Conservation (phyloP, 2,888 invertebrate genomes). For the Yponomeuta sedellus region DNA sequence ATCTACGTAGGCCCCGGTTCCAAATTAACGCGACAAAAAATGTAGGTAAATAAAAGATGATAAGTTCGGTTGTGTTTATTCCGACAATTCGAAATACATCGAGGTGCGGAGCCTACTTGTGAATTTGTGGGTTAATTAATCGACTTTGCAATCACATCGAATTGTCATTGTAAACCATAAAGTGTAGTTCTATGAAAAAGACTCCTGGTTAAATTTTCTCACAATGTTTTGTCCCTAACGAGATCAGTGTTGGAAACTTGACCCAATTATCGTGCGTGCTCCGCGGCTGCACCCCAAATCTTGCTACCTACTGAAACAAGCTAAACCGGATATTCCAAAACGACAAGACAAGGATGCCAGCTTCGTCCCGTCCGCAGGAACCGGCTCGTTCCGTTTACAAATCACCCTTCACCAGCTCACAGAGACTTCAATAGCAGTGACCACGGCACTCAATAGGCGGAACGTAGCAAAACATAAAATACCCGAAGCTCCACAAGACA, state of each 20-base stretch:
- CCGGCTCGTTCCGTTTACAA: slow-evolving; percentile 37
- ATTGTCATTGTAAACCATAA: too few species aligned
- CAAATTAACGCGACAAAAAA: too few species aligned
- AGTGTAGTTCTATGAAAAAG: too few species aligned
- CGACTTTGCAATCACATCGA: too few species aligned
- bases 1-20: too few species aligned
- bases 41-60: too few species aligned
- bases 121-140: too few species aligned
- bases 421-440: slow-evolving; percentile 14
- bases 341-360: slow-evolving; percentile 28
- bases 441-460: slow-evolving; percentile 16
- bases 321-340: slow-evolving; percentile 39
- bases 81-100: too few species aligned
- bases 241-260: neutral
- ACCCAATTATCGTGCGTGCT: slow-evolving; percentile 4
- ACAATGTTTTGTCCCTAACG: neutral
- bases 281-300: neutral
- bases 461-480: slow-evolving; percentile 37
- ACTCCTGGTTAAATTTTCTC: neutral
- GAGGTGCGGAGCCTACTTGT: too few species aligned
- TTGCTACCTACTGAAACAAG: slow-evolving; percentile 7
- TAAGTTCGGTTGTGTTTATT: too few species aligned
- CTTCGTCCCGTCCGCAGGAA: slow-evolving; percentile 30
- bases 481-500: slow-evolving; percentile 21
- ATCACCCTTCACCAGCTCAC: slow-evolving; percentile 28